phyloP scores from a whole-genome alignment of 2,888 invertebrate genomes.

The Globia sparganii region DNA sequence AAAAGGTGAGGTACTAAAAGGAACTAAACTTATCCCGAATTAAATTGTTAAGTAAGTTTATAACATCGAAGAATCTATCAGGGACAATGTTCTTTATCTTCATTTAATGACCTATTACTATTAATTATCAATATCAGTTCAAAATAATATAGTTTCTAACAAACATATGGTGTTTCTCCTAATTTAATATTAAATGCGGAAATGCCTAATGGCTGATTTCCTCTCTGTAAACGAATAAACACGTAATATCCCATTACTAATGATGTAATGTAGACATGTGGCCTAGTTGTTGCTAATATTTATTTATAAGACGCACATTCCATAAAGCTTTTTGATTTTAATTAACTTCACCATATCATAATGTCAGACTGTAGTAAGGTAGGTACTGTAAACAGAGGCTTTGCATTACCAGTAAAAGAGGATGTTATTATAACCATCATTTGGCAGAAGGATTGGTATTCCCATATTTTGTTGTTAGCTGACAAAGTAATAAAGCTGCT shows the following conservation, averaged over 20 bases:
- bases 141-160: conserved; percentile 51
- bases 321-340: conserved; percentile 11
- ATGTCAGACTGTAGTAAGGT: neutral
- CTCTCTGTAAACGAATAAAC: conserved; percentile 56
- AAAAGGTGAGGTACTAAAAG: neutral
- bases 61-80: conserved; percentile 6
- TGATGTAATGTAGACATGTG: conserved; percentile 52
- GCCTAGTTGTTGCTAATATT: conserved; percentile 20
- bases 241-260: conserved; percentile 58
- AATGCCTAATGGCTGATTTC: conserved; percentile 62
- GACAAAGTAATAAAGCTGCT: neutral
- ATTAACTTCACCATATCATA: neutral
- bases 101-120: conserved; percentile 38
- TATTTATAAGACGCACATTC: conserved; percentile 37
- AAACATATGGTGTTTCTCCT: conserved; percentile 52
- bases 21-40: neutral
- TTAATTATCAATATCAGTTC: conserved; percentile 41
- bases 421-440: neutral
- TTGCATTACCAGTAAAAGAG: neutral
- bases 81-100: conserved; percentile 27
- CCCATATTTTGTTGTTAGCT: neutral
- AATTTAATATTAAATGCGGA: conserved; percentile 61
- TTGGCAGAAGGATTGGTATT: neutral
- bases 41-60: neutral
- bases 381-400: neutral